Evolutionary conservation across 2,888 invertebrate species (phyloP).

Genomic region (Helicoverpa assulta): DNA sequence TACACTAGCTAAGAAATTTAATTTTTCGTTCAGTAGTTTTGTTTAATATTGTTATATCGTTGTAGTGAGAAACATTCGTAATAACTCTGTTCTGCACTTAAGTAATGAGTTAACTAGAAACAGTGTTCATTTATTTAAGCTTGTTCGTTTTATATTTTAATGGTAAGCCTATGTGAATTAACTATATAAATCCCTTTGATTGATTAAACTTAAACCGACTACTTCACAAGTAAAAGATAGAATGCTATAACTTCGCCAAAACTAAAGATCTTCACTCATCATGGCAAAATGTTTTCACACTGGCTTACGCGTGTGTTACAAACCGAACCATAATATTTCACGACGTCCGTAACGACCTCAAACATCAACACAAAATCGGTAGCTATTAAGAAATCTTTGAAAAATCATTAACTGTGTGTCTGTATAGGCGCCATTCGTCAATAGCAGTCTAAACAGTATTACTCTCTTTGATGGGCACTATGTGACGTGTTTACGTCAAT

Average conservation of each 20-base stretch:
- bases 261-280: not conserved
- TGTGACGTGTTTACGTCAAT: conserved; percentile 29
- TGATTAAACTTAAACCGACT: too few species aligned
- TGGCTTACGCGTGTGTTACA: not conserved
- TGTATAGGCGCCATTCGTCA: conserved; percentile 22
- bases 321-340: not conserved
- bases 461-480: conserved; percentile 15
- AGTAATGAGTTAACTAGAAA: conserved; percentile 39
- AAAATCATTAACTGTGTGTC: conserved; percentile 17
- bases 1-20: not conserved
- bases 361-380: not conserved
- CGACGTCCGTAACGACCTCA: conserved; percentile 9
- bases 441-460: conserved; percentile 31
- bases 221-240: too few species aligned
- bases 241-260: too few species aligned
- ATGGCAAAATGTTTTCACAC: not conserved
- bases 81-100: conserved; percentile 12
- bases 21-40: not conserved
- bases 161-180: too few species aligned
- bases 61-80: conserved; percentile 6
- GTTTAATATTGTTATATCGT: conserved; percentile 16
- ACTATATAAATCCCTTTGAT: too few species aligned
- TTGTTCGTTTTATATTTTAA: too few species aligned
- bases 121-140: conserved; percentile 27
- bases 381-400: conserved; percentile 21